These are phyloP conservation scores for Zophobas morio DNA, from an alignment of 1,140 invertebrate species.

Conservation along the genomic window DNA sequence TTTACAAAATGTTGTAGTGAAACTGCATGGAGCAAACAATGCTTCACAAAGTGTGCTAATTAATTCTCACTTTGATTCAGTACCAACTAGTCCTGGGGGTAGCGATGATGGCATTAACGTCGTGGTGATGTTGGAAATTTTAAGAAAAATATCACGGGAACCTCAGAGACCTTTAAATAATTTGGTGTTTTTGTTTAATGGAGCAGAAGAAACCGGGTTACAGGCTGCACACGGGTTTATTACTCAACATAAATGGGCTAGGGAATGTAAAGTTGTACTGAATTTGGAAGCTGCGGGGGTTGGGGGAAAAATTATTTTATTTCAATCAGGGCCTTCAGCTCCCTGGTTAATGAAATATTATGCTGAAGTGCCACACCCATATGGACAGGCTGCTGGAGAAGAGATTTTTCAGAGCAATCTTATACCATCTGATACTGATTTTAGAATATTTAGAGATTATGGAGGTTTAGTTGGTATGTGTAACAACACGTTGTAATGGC, in stretches of 20 bases:
- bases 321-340: slow-evolving; percentile 79
- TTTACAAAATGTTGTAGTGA: slow-evolving; percentile 78
- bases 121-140: slow-evolving; percentile 80
- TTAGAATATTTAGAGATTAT: slow-evolving; percentile 82
- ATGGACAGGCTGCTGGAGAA: slow-evolving; percentile 78
- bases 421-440: slow-evolving; percentile 86
- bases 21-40: slow-evolving; percentile 72
- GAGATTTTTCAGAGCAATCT: slow-evolving; percentile 83
- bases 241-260: slow-evolving; percentile 74
- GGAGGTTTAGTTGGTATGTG: slow-evolving; percentile 66
- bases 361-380: slow-evolving; percentile 74
- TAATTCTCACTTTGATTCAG: slow-evolving; percentile 88
- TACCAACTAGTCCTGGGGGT: slow-evolving; percentile 78
- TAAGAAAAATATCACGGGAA: slow-evolving; percentile 75
- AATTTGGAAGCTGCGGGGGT: slow-evolving; percentile 85
- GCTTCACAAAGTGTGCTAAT: slow-evolving; percentile 74
- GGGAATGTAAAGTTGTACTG: slow-evolving; percentile 75
- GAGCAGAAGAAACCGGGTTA: slow-evolving; percentile 81
- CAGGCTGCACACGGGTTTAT: slow-evolving; percentile 86
- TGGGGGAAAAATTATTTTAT: slow-evolving; percentile 82
- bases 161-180: slow-evolving; percentile 70
- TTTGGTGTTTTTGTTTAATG: slow-evolving; percentile 86
- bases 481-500: not conserved
- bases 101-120: slow-evolving; percentile 86
- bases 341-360: slow-evolving; percentile 77